A percentile compares a stretch with the other conserved stretches of the same genome.
Evolutionary conservation across 2,797 vertebrate species (phyloP).

Genomic region (Sarcophilus harrisii): DNA sequence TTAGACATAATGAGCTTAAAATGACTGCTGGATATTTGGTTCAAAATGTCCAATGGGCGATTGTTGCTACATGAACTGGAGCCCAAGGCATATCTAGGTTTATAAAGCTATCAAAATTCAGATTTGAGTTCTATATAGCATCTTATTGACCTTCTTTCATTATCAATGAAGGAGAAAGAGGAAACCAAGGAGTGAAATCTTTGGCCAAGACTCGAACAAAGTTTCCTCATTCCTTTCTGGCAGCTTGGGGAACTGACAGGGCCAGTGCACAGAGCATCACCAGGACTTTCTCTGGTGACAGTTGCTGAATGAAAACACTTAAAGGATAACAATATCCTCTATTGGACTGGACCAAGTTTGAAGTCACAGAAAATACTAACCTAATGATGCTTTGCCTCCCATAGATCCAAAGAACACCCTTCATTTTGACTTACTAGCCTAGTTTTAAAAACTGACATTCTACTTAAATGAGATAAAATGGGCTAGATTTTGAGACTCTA

Average conservation of each 20-base stretch:
- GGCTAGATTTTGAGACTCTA: slow-evolving; percentile 49
- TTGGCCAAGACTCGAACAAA: not conserved
- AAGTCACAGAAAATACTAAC: slow-evolving; percentile 29
- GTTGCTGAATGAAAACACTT: slow-evolving; percentile 55
- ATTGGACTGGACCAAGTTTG: slow-evolving; percentile 37
- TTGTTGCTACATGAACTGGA: not conserved
- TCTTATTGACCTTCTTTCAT: not conserved
- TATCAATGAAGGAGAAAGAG: not conserved
- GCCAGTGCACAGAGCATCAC: slow-evolving; percentile 74
- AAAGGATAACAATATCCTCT: slow-evolving; percentile 55
- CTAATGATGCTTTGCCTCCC: not conserved
- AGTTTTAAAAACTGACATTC: slow-evolving; percentile 48
- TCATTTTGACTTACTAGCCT: slow-evolving; percentile 60
- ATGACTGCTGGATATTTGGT: not conserved
- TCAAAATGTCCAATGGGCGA: not conserved
- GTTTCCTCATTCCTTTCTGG: not conserved
- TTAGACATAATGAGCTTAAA: not conserved
- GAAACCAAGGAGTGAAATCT: not conserved
- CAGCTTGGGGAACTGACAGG: not conserved
- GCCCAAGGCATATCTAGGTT: not conserved
- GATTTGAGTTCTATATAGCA: not conserved
- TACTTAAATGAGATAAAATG: slow-evolving; percentile 41
- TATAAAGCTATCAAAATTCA: not conserved
- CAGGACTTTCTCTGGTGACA: slow-evolving; percentile 30
- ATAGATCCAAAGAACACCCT: not conserved